Base-by-base conservation (phyloP, 2,113 vertebrate species). In the Oncorhynchus nerka region DNA sequence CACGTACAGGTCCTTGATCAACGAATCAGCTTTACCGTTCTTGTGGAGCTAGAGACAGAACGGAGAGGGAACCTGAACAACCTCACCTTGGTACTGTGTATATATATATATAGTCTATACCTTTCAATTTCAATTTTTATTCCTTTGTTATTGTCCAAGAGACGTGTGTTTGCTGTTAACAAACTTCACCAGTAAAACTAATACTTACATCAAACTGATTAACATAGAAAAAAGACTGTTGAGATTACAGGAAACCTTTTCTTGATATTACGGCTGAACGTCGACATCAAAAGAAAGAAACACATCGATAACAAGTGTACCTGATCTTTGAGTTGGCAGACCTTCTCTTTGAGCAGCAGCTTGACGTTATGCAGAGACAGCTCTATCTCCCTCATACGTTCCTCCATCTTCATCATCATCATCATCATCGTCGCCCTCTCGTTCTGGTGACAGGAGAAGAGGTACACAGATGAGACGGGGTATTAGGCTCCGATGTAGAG, bases 241-340 rank as follows among this genome's bases (percentile, higher is more conserved):
- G 39, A 55, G 51, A 45, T 6, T 16, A 70, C 20, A 2, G 67
- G 16, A 45, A 49, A 45, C 1, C 34, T 24, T 5, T 70, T 32
- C 3, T 32, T 32, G 26, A 67, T 67, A 7, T 67, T 67, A 26
- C 24, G 5, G 28, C 28, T 30, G 15, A 67, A 30, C 0, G 26
- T 7, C 20, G 3, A 16, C 65, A 67, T 12, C 32, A 7, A 12
- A 34, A 68, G 1, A 0, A 34, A 2, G 11, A 20, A 8, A 8
- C 20, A 39, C 7, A 30, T 16, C 59, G 0, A 28, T 16, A n/a
- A 70, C 28, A 11, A 19, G 19, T 79, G 65, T 87, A 99, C 97
- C 94, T 99, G 98, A 62, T 98, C 96, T 87, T 95, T 97, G 68
- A 99, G 95, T 90, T 98, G 97, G 84, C 93, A 91, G 1, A 97